Conservation (phyloP, 2,888 invertebrate genomes). For the Xestobium rufovillosum region DNA sequence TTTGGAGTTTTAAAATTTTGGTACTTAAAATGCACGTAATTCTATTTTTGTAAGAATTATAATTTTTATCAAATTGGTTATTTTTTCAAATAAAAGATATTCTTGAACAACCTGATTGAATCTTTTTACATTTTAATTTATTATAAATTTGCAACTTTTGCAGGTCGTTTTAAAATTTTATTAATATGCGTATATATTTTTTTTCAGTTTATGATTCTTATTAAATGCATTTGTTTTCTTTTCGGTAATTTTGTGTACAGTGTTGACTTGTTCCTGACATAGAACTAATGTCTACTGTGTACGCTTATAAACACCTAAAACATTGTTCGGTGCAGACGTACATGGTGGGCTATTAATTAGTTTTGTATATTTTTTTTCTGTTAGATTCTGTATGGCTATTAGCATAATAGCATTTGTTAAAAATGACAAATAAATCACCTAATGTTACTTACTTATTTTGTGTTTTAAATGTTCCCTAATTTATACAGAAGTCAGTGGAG, state of each 20-base stretch:
- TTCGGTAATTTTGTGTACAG: slow-evolving; percentile 18
- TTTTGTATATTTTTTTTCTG: slow-evolving; percentile 32
- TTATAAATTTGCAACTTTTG: too few relatives aligned
- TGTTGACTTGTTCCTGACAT: slow-evolving; percentile 23
- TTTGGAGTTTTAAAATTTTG: too few relatives aligned
- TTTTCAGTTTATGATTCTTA: slow-evolving; percentile 14
- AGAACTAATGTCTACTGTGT: too few relatives aligned
- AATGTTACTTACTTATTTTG: slow-evolving; percentile 25
- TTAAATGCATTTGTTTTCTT: slow-evolving; percentile 3
- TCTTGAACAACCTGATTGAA: too few relatives aligned
- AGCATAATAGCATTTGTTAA: slow-evolving; percentile 33
- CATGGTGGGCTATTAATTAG: not conserved
- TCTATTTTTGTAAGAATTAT: slow-evolving; percentile 4
- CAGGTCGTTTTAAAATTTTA: not conserved
- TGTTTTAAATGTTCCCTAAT: too few relatives aligned
- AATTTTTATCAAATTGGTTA: too few relatives aligned
- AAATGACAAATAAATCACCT: slow-evolving; percentile 30
- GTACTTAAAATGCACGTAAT: too few relatives aligned
- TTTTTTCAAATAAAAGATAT: too few relatives aligned
- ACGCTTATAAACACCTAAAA: too few relatives aligned
- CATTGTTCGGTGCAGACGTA: not conserved
- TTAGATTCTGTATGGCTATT: slow-evolving; percentile 31
- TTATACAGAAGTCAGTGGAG: too few relatives aligned
- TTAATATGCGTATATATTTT: slow-evolving; percentile 12
- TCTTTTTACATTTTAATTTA: too few relatives aligned